Evolutionary conservation across 2,113 vertebrate species (phyloP), one percentile per base, ranked within the genome.

Genomic region (Proteles cristata): DNA sequence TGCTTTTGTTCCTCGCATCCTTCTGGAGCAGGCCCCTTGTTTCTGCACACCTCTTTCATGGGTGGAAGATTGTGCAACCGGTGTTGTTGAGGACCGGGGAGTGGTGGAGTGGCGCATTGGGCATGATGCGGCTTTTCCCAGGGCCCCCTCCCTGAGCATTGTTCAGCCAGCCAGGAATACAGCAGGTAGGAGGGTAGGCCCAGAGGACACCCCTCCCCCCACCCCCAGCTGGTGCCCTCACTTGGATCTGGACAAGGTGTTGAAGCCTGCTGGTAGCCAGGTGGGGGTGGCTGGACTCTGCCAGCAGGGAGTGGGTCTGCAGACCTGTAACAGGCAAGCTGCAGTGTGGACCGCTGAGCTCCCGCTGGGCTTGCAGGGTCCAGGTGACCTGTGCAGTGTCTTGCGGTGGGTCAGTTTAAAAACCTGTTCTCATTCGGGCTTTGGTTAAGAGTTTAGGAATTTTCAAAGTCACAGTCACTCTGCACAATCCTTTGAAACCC

Each of bases 241-340:
- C 39, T 93, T 86, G 76, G 85, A 25, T 69, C 26, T 88, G 58
- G 80, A 82, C 35, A 33, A 48, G 8, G 11, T 8, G 11, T 63
- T 90, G 66, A 77, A 83, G 83, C 31, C 79, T 45, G 35, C 82
- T 77, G 50, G 35, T 58, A 9, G 65, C 33, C 65, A 25, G 23
- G 19, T 6, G 23, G 50, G 28, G 9, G 21, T 43, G 61, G 25
- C 63, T 43, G 65, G 35, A 12, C 74, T 71, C 81, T 71, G 28
- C 55, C 26, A 50, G 50, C 28, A 83, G 80, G 94, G 94, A 97
- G 87, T 90, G 81, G 48, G 48, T 90, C 65, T 94, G 53, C 63
- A 87, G 1, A 66, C n/a, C 61, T 83, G 19, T 6, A 2, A 26
- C 63, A 31, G 58, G 35, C 85, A 73, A 69, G 35, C 53, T 87